Evolutionary conservation across 2,797 vertebrate species (phyloP).

Genomic region (Malacoraja senta): DNA sequence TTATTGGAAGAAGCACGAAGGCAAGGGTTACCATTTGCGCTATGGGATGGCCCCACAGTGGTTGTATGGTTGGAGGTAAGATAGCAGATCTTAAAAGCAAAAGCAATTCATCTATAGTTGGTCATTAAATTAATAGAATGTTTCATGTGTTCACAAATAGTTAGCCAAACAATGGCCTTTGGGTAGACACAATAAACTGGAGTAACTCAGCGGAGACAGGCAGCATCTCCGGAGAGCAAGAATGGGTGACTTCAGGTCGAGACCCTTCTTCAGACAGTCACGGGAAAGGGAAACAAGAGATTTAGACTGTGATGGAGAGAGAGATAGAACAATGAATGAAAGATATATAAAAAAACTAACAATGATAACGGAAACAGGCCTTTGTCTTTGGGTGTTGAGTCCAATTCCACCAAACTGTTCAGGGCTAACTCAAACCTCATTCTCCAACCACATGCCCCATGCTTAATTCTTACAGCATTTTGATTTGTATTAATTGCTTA

Average conservation of each 20-base stretch:
- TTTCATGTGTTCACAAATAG: not conserved
- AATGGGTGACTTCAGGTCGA: no score
- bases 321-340: no score
- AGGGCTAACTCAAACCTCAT: not conserved
- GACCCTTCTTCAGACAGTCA: no score
- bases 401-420: not conserved
- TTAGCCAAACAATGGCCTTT: no score
- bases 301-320: no score
- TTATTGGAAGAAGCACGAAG: conserved; percentile 86
- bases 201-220: no score
- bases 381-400: not conserved
- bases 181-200: not conserved
- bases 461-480: not conserved
- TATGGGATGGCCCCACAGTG: conserved; percentile 94
- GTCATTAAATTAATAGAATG: not conserved
- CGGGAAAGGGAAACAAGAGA: no score
- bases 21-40: conserved; percentile 86
- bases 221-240: no score
- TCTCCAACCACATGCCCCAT: not conserved
- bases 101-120: not conserved
- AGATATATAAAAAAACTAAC: no score
- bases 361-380: not conserved
- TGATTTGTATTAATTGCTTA: not conserved
- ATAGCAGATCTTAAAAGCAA: not conserved
- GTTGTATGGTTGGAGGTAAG: conserved; percentile 93